Conservation (phyloP, 1,140 invertebrate genomes). For the Pachypeltis micranthus region DNA sequence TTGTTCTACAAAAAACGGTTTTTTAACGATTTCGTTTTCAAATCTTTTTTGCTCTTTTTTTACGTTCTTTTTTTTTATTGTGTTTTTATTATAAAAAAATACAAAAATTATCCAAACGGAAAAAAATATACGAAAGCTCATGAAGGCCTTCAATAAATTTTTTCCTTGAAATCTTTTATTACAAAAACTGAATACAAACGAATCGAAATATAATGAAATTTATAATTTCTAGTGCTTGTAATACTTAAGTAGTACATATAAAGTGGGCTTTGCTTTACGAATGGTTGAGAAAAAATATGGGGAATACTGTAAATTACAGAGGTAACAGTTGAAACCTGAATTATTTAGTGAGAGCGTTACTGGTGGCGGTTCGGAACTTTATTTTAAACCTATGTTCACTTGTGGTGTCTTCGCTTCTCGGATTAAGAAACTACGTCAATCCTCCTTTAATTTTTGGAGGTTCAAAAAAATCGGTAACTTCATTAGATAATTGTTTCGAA, state of each 20-base stretch:
- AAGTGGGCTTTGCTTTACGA: neutral
- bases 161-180: too few relatives aligned
- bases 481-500: too few relatives aligned
- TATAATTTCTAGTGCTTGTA: neutral
- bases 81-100: slow-evolving; percentile 9
- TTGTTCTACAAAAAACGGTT: slow-evolving; percentile 21
- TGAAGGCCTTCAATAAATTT: neutral
- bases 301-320: slow-evolving; percentile 3
- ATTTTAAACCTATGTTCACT: too few relatives aligned
- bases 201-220: neutral
- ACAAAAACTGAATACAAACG: slow-evolving; percentile 12
- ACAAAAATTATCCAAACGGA: slow-evolving; percentile 2
- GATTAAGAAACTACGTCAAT: too few relatives aligned
- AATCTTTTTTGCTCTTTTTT: too few relatives aligned
- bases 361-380: too few relatives aligned
- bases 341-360: too few relatives aligned
- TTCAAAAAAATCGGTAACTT: too few relatives aligned
- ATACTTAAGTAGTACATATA: slow-evolving; percentile 7
- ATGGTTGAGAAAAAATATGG: slow-evolving; percentile 3
- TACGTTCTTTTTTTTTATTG: slow-evolving; percentile 6
- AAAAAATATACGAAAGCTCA: slow-evolving; percentile 1
- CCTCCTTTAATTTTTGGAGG: too few relatives aligned
- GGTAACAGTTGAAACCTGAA: too few relatives aligned
- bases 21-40: slow-evolving; percentile 1
- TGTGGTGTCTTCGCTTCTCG: too few relatives aligned